Base-by-base conservation (phyloP, 2,113 vertebrate genomes). In the Nanorana parkeri region DNA sequence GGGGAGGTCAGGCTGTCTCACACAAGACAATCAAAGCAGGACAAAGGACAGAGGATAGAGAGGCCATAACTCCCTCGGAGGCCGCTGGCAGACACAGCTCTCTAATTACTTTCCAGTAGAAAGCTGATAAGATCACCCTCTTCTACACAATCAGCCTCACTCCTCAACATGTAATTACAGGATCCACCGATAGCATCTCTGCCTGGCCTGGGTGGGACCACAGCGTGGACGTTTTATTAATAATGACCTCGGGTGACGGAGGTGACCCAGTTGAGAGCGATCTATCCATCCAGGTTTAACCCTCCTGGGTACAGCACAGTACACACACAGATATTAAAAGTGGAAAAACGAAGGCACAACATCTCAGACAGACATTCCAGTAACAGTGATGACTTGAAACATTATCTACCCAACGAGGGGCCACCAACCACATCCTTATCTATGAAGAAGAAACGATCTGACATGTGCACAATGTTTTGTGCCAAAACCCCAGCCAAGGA, bases 51-150 rank as follows among this genome's bases (percentile, higher is more conserved):
- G 65, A 68, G 60, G 64, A 52, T 47, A 17, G 16, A 60, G 77
- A 28, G 78, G 78, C 67, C 67, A 52, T 17, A 13, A 20, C 8
- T 55, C 47, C 19, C 63, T 28, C 23, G 10, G 54, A 32, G 52
- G 71, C 28, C 7, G 68, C 69, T 20, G 47, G 6, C 26, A 63
- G 58, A 58, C 23, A 55, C 63, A 1, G 64, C 26, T 29, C 65
- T 80, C 77, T 80, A 60, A 80, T 80, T 80, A 80, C 77, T 60
- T 79, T 78, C 77, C 17, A 32, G 51, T 65, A 78, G 65, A 58
- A 68, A 68, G 21, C 55, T 7, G 67, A 69, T 79, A 79, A 68
- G 54, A 80, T 71, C 78, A 15, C 4, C 55, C 32, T 60, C 67
- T 71, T 29, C 78, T 80, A 60, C 56, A 80, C 66, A 80, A 80